A percentile compares a stretch with the other conserved stretches of the same genome.
Conservation (phyloP, 64 coral and sea anemone species). For the Pocillopora damicornis region DNA sequence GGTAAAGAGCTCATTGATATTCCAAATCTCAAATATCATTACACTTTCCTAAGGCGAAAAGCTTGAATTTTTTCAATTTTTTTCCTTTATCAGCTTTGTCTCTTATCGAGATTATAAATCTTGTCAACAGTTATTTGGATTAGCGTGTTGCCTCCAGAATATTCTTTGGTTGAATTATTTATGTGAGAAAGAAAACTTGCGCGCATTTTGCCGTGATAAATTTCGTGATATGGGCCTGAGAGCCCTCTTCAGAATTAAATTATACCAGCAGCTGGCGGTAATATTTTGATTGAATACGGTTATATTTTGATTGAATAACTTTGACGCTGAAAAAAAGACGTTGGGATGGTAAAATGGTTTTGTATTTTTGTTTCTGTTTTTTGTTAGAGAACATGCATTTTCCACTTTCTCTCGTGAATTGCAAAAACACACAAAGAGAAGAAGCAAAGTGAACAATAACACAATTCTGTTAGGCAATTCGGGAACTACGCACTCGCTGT, state of each 20-base stretch:
- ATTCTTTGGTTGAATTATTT: conserved; percentile 11
- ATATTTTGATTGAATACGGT: not conserved
- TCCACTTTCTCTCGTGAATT: not conserved
- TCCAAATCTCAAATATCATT: too few species aligned
- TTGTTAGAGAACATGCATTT: not conserved
- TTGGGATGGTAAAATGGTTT: not conserved
- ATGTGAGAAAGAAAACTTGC: not conserved
- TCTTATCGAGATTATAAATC: not conserved
- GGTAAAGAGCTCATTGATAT: too few species aligned
- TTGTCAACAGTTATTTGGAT: not conserved
- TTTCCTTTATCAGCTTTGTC: not conserved
- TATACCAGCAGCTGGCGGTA: not conserved
- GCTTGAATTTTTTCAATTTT: not conserved
- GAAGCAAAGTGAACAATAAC: not conserved
- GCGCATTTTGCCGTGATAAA: not conserved
- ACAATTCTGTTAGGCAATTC: not conserved
- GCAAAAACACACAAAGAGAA: not conserved
- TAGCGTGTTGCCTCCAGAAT: not conserved
- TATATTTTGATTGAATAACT: not conserved
- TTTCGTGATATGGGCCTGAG: not conserved
- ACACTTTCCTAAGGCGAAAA: too few species aligned
- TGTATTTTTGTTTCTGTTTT: not conserved
- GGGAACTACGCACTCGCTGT: not conserved
- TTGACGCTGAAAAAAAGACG: not conserved
- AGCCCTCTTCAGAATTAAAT: not conserved